Evolutionary conservation across 2,888 invertebrate species (phyloP), one percentile per base, ranked within the genome.

Genomic region (Platynereis dumerilii): DNA sequence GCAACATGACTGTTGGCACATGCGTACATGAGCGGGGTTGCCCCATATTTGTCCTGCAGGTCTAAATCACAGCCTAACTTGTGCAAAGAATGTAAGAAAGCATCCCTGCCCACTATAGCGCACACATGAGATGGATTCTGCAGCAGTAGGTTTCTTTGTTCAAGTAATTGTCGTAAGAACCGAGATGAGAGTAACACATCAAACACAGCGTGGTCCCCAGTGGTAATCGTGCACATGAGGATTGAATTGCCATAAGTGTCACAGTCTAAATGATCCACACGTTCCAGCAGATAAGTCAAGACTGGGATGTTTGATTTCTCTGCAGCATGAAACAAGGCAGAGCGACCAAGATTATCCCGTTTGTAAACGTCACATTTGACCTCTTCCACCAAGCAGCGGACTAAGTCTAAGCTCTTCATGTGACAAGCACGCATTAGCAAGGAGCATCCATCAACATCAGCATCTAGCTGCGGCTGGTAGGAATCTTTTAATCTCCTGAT

Each of bases 1-100:
- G 58, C 54, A 1, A 58, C 58, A 57, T 66, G 54, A 17, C 71
- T 67, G 27, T 52, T 45, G 26, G 62, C 59, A 34, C 65, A 64
- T 1, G 74, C 73, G 52, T 60, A 65, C 73, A 74, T 74, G 48
- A 70, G 42, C 1, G 72, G 67, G 15, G 73, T 74, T 48, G 61
- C 39, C 5, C 73, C 72, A n/a, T 57, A 24, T 15, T 39, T 22
- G 60, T 65, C 65, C 44, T 56, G 58, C 2, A 42, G 39, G 52
- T 65, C 59, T 26, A 64, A 44, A 39, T 56, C 60, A 60, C 56
- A 67, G 27, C 56, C 39, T 44, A 54, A 63, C 5, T 48, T 28
- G 10, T 58, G 45, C 54, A 67, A 34, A 3, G 61, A 24, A 3
- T 44, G 34, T 10, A 67, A 27, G 29, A 56, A 22, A 12, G 44